These are phyloP conservation scores for Acanthosepion pharaonis DNA, from an alignment of 2,888 invertebrate genomes.

Conservation along the genomic window DNA sequence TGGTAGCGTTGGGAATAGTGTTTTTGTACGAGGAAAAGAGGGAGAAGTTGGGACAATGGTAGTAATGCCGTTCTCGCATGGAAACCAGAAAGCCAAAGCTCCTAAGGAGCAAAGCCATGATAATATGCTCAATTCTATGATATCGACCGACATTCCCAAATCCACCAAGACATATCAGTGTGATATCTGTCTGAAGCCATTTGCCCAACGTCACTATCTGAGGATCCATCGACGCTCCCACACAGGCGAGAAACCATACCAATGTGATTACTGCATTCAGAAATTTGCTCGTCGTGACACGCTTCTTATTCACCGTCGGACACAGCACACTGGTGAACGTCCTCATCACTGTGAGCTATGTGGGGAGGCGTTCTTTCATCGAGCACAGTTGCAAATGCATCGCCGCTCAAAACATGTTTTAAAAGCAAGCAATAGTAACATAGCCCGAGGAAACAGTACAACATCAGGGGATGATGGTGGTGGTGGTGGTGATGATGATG, in stretches of 20 bases:
- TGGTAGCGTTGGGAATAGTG: neutral
- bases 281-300: conserved; percentile 43
- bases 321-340: conserved; percentile 13
- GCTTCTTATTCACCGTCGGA: conserved; percentile 36
- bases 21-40: neutral
- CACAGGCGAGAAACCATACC: conserved; percentile 97
- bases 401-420: conserved; percentile 1
- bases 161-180: conserved; percentile 3
- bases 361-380: conserved; percentile 9
- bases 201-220: conserved; percentile 59
- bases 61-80: conserved; percentile 38
- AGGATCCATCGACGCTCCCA: conserved; percentile 75
- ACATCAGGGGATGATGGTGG: neutral
- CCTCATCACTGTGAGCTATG: conserved; percentile 36
- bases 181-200: conserved; percentile 15
- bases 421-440: conserved; percentile 24
- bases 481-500: neutral
- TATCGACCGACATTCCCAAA: neutral
- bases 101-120: neutral
- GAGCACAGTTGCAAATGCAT: conserved; percentile 37
- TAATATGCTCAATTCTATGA: neutral
- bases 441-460: neutral
- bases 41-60: neutral
- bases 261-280: conserved; percentile 91
- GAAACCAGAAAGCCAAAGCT: neutral